Evolutionary conservation across 92 coral and sea anemone species (phyloP).

Genomic region (Epizoanthus scotinus): DNA sequence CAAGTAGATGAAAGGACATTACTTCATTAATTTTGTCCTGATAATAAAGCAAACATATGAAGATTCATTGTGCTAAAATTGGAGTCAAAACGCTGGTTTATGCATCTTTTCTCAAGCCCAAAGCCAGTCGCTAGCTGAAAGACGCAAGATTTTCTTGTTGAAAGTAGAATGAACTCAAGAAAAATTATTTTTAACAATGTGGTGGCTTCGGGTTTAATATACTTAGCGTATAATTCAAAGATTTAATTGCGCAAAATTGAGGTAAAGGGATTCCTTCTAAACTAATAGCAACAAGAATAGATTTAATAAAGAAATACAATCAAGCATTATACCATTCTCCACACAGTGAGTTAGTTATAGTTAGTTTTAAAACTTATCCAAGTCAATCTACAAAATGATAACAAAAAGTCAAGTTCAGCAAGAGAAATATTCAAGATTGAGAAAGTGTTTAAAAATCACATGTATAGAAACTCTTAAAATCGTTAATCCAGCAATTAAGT

Average conservation of each 20-base stretch:
- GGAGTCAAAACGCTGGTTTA: neutral
- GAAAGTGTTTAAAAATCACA: neutral
- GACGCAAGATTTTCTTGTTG: neutral
- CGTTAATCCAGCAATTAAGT: neutral
- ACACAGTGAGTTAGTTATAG: no score
- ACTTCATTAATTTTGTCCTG: constrained; percentile 39
- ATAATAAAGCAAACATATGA: constrained; percentile 36
- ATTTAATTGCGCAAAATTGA: neutral
- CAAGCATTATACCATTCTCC: no score
- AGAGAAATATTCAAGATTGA: neutral
- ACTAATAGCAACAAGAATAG: neutral
- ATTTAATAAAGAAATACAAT: no score
- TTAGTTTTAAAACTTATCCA: no score
- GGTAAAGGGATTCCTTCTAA: neutral
- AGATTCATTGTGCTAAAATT: neutral
- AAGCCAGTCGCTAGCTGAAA: neutral
- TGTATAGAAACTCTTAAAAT: neutral
- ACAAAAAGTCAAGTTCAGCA: no score
- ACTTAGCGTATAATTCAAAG: neutral
- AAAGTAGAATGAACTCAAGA: neutral
- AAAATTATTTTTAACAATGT: neutral
- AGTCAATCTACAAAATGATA: no score
- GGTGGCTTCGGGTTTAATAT: neutral
- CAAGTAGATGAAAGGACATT: constrained; percentile 25
- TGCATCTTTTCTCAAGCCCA: neutral